Conservation (phyloP, 2,888 invertebrate species). For the Harpagoxenus sublaevis region DNA sequence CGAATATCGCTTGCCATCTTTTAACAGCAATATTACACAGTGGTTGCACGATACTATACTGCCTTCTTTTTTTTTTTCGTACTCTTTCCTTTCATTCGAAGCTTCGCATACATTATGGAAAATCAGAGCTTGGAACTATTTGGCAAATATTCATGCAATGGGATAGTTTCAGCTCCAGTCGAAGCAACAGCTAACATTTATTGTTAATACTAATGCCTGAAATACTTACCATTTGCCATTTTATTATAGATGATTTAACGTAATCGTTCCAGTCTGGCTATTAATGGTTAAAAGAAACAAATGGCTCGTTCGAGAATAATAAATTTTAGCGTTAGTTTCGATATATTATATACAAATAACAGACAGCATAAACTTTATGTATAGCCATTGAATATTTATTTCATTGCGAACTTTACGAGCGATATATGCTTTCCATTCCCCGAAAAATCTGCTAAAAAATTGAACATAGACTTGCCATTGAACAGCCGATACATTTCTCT, state of each 20-base stretch:
- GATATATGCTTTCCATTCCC: slow-evolving; percentile 20
- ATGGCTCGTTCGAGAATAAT: background rate
- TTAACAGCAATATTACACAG: background rate
- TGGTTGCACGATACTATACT: background rate
- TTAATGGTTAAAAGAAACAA: slow-evolving; percentile 7
- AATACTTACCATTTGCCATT: slow-evolving; percentile 18
- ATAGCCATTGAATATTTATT: slow-evolving; percentile 35
- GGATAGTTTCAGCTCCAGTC: background rate
- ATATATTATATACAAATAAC: slow-evolving; percentile 27
- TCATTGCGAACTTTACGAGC: slow-evolving; percentile 29
- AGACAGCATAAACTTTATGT: slow-evolving; percentile 1
- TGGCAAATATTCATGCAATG: background rate
- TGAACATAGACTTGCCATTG: slow-evolving; percentile 13
- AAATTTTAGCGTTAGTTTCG: slow-evolving; percentile 19
- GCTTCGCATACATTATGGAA: background rate
- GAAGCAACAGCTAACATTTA: background rate
- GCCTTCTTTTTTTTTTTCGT: background rate
- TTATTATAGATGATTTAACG: background rate
- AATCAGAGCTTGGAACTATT: background rate
- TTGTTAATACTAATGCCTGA: background rate
- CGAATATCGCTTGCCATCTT: slow-evolving; percentile 3
- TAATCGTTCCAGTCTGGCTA: background rate
- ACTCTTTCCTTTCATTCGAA: background rate
- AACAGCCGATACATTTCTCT: background rate
- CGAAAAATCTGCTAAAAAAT: slow-evolving; percentile 34